Percentiles rank a stretch among this genome's conserved stretches.
phyloP scores from a whole-genome alignment of 2,113 vertebrate genomes.

The Aptenodytes patagonicus region DNA sequence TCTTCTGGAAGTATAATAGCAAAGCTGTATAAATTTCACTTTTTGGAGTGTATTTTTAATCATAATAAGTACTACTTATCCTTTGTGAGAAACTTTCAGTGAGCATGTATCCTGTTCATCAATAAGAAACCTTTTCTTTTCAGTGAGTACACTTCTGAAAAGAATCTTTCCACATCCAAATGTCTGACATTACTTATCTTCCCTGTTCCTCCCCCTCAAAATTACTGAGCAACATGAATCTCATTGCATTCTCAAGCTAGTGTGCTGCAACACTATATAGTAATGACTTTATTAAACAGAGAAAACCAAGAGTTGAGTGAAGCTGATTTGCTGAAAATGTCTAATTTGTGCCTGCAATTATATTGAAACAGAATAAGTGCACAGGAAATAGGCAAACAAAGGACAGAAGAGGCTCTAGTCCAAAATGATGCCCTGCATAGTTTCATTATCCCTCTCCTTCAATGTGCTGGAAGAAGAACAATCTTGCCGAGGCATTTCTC shows the following conservation, averaged over 20 bases:
- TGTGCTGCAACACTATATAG: neutral
- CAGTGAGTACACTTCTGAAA: neutral
- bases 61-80: neutral
- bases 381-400: neutral
- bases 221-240: neutral
- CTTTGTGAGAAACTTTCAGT: neutral
- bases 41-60: neutral
- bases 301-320: neutral
- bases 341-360: neutral
- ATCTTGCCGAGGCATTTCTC: neutral
- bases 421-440: neutral
- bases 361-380: neutral
- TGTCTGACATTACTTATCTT: neutral
- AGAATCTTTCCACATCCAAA: neutral
- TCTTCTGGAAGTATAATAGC: neutral
- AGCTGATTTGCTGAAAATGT: neutral
- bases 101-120: neutral
- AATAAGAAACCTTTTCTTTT: neutral
- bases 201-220: neutral
- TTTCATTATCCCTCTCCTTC: neutral
- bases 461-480: neutral
- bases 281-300: neutral
- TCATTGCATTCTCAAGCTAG: neutral
- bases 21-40: neutral
- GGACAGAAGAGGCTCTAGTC: neutral